These are phyloP conservation scores for Lathronympha strigana DNA, from an alignment of 2,888 invertebrate genomes.

Conservation along the genomic window DNA sequence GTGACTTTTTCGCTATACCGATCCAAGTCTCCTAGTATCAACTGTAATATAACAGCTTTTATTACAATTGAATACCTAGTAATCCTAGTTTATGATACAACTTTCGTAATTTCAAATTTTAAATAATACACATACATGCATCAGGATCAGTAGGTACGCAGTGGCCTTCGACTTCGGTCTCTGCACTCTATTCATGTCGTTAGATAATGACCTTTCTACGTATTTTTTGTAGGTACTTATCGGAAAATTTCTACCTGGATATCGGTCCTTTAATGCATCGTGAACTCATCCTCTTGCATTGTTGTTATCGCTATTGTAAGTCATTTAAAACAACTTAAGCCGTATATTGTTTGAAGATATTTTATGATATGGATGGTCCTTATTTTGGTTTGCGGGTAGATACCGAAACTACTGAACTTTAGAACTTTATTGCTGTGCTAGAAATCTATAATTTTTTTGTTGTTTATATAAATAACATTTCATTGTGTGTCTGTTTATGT, in stretches of 20 bases:
- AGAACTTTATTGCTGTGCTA: neutral
- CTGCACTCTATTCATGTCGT: slow-evolving; percentile 6
- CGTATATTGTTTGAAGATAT: neutral
- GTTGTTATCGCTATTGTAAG: slow-evolving; percentile 8
- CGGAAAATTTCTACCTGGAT: slow-evolving; percentile 18
- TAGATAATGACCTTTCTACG: slow-evolving; percentile 2
- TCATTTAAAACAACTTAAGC: slow-evolving; percentile 8
- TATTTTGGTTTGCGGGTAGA: neutral
- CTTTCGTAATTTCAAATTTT: too few species aligned
- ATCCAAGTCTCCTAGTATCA: too few species aligned
- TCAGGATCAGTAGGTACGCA: neutral
- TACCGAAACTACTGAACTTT: neutral
- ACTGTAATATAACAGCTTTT: too few species aligned
- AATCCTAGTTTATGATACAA: too few species aligned
- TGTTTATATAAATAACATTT: too few species aligned
- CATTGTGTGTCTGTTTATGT: too few species aligned
- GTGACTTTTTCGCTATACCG: too few species aligned
- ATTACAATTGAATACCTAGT: too few species aligned
- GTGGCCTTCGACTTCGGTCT: neutral
- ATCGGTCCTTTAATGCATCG: slow-evolving; percentile 12
- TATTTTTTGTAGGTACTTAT: slow-evolving; percentile 14
- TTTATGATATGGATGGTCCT: neutral
- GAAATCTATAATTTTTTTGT: neutral
- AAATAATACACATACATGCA: too few species aligned
- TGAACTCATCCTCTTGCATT: slow-evolving; percentile 1